Evolutionary conservation across 2,888 invertebrate genomes (phyloP).

Genomic region (Luperina testacea): DNA sequence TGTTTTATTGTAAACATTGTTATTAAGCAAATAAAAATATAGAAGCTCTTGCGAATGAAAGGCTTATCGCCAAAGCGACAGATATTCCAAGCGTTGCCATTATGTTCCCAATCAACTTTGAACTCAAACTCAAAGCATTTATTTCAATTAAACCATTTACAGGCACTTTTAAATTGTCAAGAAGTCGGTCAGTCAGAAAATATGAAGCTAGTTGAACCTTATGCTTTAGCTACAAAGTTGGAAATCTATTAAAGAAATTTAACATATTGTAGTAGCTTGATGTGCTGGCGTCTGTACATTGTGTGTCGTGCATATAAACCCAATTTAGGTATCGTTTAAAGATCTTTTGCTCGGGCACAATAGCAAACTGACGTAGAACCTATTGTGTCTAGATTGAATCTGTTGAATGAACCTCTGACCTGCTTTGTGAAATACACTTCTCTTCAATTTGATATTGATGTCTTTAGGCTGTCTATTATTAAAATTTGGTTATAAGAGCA

Average conservation of each 20-base stretch:
- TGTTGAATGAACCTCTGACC: not conserved
- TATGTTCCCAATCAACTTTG: not conserved
- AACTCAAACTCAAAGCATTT: too few relatives aligned
- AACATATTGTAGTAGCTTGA: too few relatives aligned
- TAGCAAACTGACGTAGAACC: not conserved
- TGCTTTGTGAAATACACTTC: not conserved
- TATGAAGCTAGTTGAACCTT: too few relatives aligned
- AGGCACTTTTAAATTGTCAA: too few relatives aligned
- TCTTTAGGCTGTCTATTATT: not conserved
- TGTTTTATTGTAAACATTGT: not conserved
- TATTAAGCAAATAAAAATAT: not conserved
- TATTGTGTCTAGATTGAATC: slow-evolving; percentile 4
- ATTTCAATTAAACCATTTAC: too few relatives aligned
- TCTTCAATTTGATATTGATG: not conserved
- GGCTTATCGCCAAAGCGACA: not conserved
- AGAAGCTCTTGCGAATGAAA: slow-evolving; percentile 24
- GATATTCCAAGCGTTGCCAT: not conserved
- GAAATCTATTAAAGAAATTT: too few relatives aligned
- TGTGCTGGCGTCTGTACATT: too few relatives aligned
- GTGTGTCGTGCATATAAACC: not conserved
- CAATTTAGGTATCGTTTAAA: slow-evolving; percentile 4
- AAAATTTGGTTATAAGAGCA: not conserved
- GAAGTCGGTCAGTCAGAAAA: too few relatives aligned
- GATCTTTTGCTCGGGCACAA: not conserved
- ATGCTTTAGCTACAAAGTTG: too few relatives aligned